Evolutionary conservation across 1,140 invertebrate species (phyloP), one percentile per base, ranked within the genome.

Genomic region (Sinella curviseta): DNA sequence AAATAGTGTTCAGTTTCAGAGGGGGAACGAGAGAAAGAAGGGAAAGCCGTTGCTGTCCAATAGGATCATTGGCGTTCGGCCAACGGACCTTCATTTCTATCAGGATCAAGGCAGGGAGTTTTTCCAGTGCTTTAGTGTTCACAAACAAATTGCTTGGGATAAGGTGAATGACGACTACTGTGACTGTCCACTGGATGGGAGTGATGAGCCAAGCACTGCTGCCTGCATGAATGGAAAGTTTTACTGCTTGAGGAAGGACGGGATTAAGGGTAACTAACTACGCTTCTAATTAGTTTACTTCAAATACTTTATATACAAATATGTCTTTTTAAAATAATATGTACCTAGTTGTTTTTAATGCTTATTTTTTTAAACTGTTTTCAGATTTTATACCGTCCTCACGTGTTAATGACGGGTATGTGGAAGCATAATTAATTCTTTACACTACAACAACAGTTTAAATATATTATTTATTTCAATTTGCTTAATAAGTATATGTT

Each of bases 161-260:
- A 78, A 82, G 67, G 80, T 85, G 2, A 85, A 85, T 76, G 85
- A 85, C 34, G 82, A 84, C 73, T 85, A 79, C 55, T 85, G 85
- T 76, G 83, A 85, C 77, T 85, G 85, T 65, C 65, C 78, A 12
- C n/a, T 67, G 17, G 85, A 85, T 67, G 83, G 83, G 17, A 79
- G 60, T 31, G 84, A 85, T 80, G 84, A 85, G 80, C 85, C 85
- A 1, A 81, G 78, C 39, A 85, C 84, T 16, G 55, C 81, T 17
- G 85, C 85, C 35, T 85, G 85, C 79, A 75, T 82, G 54, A 85
- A 83, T 77, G 83, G 84, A 17, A 33, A 78, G n/a, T 85, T 83
- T 79, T 79, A 76, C 36, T 83, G 82, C 36, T 74, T 74, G 1
- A 80, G 70, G 36, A 54, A 17, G 36, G 39, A 48, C 30, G 65